phyloP scores from a whole-genome alignment of 2,797 vertebrate genomes.

The Gallinago nigripennis region DNA sequence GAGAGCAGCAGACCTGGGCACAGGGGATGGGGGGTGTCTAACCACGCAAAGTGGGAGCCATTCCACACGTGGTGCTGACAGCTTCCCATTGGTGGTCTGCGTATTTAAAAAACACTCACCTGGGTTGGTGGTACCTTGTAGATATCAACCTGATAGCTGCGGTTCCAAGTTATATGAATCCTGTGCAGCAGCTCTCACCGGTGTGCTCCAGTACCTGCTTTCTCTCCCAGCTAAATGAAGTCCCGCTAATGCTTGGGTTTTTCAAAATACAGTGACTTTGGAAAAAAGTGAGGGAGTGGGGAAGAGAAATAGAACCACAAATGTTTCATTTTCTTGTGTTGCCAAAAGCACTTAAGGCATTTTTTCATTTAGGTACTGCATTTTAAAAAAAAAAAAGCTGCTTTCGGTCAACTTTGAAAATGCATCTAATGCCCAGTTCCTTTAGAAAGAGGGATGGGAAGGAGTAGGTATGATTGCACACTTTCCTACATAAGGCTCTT shows the following conservation, averaged over 20 bases:
- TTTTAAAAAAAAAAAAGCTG: background rate
- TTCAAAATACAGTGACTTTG: background rate
- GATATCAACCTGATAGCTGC: background rate
- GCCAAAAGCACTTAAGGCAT: background rate
- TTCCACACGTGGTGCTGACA: background rate
- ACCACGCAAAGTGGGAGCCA: background rate
- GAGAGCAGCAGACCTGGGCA: background rate
- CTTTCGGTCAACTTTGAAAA: background rate
- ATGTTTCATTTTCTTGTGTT: background rate
- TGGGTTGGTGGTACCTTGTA: background rate
- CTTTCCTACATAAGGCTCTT: background rate
- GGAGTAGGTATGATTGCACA: background rate
- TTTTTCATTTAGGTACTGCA: background rate
- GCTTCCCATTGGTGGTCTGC: background rate
- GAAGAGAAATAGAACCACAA: background rate
- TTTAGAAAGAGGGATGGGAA: background rate
- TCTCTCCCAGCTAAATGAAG: background rate
- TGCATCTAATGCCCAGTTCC: background rate
- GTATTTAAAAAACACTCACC: background rate
- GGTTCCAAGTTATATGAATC: background rate
- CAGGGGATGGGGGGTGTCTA: background rate
- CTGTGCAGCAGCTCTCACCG: background rate
- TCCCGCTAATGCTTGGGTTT: background rate
- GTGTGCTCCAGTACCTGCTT: background rate
- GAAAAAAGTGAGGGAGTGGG: background rate